Evolutionary conservation across 2,888 invertebrate species (phyloP), one percentile per base, ranked within the genome.

Genomic region (Patella ulyssiponensis): DNA sequence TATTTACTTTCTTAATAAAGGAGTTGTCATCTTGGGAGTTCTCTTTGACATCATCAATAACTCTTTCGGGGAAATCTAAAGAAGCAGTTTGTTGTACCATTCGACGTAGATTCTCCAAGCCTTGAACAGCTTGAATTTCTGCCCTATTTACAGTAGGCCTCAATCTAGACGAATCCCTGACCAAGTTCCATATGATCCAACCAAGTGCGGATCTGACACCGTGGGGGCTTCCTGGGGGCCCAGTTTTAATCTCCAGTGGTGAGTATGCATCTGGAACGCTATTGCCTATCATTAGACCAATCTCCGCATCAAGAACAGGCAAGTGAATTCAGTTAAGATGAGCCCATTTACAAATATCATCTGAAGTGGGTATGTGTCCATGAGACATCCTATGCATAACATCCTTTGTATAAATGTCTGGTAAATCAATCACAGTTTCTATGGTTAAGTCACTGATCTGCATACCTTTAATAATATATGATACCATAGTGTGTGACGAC

Each of bases 111-210:
- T 77, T 52, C 15, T 75, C 23, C 15, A 76, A 20, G 9, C 69
- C 58, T 17, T 53, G 27, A 11, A 69, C 58, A 12, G 53, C 64
- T 74, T 27, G 54, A n/a, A 33, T 15, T 56, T 74, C 23, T 14
- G 51, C 58, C 27, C 51, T 23, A 15, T 74, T 54, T 9, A 20
- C 53, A 15, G 20, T n/a, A 17, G 23, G 51, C 44, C 27, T 70
- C 3, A 14, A 52, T 71, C n/a, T 27, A 33, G 17, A 23, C n/a
- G 17, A 23, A 12, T 17, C 56, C 11, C 75, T 27, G 23, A 69
- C 14, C 3, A 77, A n/a, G 54, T 77, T 77, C 78, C 78, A 78
- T n/a, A 76, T 69, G 12, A 77, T 71, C 78, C 78, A 78, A 33
- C 78, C 78, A n/a, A 78, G 58, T 9, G 15, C 7, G 17, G 78